phyloP scores from a whole-genome alignment of 2,797 vertebrate species.

The Limnodromus scolopaceus region DNA sequence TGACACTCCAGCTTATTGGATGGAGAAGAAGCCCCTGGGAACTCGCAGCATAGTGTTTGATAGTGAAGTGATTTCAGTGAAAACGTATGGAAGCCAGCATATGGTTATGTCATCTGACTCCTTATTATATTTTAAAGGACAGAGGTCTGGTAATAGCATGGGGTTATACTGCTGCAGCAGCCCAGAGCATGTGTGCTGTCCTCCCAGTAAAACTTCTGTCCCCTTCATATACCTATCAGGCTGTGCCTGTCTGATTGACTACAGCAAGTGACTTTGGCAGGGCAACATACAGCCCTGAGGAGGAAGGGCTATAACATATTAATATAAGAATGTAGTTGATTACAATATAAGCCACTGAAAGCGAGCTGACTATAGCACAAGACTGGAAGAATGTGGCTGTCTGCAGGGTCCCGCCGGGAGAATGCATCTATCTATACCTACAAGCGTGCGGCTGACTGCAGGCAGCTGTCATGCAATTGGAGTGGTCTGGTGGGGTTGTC shows the following conservation, averaged over 20 bases:
- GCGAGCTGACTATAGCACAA: constrained; percentile 49
- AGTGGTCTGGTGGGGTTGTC: background rate
- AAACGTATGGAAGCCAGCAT: background rate
- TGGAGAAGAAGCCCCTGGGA: background rate
- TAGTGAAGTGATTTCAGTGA: background rate
- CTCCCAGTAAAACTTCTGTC: background rate
- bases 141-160: background rate
- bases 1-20: background rate
- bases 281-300: background rate
- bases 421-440: constrained; percentile 63
- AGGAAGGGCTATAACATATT: constrained; percentile 32
- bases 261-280: background rate
- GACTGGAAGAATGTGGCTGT: constrained; percentile 52
- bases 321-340: constrained; percentile 56
- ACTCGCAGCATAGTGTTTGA: background rate
- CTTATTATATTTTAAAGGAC: constrained; percentile 27
- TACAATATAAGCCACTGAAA: constrained; percentile 28
- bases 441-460: background rate
- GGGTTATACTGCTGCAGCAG: background rate
- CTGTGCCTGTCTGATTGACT: background rate
- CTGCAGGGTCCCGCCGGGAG: constrained; percentile 17
- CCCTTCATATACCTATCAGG: background rate
- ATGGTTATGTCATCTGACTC: background rate
- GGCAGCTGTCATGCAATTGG: constrained; percentile 21
- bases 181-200: background rate